These are phyloP conservation scores for Samia ricini DNA, from an alignment of 1,140 invertebrate genomes.

Conservation along the genomic window DNA sequence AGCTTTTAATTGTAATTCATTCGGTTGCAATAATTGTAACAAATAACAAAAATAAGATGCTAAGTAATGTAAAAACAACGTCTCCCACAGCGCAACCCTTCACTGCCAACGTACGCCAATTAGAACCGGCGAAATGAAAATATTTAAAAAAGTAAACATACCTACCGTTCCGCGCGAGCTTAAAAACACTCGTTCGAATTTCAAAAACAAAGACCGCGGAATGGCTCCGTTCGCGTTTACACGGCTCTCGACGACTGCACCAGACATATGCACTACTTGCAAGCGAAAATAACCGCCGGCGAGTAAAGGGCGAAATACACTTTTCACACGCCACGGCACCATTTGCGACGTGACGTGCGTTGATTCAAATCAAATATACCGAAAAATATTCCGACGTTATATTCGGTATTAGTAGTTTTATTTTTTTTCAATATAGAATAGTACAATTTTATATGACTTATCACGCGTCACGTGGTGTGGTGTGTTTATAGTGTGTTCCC, in stretches of 20 bases:
- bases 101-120: slow-evolving; percentile 15
- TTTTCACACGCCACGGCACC: no score
- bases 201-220: slow-evolving; percentile 36
- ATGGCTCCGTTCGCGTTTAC: slow-evolving; percentile 25
- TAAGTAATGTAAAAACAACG: background rate
- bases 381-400: no score
- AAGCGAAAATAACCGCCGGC: slow-evolving; percentile 33
- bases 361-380: no score
- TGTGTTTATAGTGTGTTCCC: no score
- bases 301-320: no score
- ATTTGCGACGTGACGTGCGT: no score
- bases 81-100: slow-evolving; percentile 1
- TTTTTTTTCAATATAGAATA: no score
- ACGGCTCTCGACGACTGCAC: slow-evolving; percentile 25
- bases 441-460: no score
- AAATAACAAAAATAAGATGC: background rate
- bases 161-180: background rate
- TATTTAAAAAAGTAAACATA: slow-evolving; percentile 20
- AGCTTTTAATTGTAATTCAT: no score
- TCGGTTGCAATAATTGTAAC: background rate
- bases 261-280: slow-evolving; percentile 25
- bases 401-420: no score
- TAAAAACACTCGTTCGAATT: slow-evolving; percentile 30
- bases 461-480: no score
- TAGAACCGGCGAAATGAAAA: slow-evolving; percentile 20